phyloP scores from a whole-genome alignment of 2,113 vertebrate species.

The Chascanopsetta lugubris region DNA sequence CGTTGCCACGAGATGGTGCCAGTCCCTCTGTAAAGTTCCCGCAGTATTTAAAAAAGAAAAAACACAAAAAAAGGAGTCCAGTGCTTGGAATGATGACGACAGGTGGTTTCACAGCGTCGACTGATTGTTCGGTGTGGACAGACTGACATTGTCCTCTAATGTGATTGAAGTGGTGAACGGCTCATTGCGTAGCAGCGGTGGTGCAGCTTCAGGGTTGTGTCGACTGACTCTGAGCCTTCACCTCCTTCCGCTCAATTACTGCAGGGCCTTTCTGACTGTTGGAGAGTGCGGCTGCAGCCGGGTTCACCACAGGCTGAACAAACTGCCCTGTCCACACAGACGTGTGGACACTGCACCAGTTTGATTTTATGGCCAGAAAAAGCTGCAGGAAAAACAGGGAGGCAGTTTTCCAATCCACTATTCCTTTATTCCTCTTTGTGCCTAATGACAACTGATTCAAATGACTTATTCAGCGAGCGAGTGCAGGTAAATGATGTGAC shows the following conservation, averaged over 20 bases:
- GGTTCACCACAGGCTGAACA: neutral
- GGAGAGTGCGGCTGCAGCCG: neutral
- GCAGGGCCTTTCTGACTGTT: neutral
- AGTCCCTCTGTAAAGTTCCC: no score
- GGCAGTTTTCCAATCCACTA: slow-evolving; percentile 11
- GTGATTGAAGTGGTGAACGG: neutral
- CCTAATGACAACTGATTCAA: neutral
- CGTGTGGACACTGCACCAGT: neutral
- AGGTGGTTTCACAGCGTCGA: no score
- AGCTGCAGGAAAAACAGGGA: neutral
- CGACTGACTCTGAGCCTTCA: neutral
- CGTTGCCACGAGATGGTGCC: no score
- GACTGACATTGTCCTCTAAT: no score
- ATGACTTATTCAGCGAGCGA: neutral
- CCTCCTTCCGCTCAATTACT: neutral
- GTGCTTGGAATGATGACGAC: no score
- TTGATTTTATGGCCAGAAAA: neutral
- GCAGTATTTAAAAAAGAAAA: no score
- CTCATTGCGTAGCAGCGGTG: neutral
- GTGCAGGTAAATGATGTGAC: neutral
- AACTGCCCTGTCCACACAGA: neutral
- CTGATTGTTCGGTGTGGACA: no score
- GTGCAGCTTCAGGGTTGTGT: neutral
- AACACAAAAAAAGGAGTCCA: no score
- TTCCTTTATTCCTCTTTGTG: neutral